A percentile compares a stretch with the other conserved stretches of the same genome.
These are phyloP conservation scores for Strix aluco DNA, from an alignment of 2,113 vertebrate species.

Conservation along the genomic window DNA sequence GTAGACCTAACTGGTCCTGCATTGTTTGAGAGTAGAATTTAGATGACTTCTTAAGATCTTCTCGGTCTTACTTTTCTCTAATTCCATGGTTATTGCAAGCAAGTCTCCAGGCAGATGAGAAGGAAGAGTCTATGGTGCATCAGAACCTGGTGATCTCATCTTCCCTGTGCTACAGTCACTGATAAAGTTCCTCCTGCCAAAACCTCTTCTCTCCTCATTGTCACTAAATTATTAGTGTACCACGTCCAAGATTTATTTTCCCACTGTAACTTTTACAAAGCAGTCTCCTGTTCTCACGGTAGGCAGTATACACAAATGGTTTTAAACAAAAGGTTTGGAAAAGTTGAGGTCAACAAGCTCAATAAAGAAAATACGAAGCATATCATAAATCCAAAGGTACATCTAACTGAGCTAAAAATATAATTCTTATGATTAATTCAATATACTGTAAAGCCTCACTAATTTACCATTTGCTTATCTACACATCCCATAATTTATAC, in stretches of 20 bases:
- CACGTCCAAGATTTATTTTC: background rate
- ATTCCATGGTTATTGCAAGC: background rate
- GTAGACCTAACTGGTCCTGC: background rate
- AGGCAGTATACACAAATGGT: background rate
- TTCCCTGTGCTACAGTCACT: background rate
- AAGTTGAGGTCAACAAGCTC: background rate
- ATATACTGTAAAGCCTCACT: background rate
- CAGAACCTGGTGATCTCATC: background rate
- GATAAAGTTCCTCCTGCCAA: constrained; percentile 18
- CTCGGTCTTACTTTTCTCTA: background rate
- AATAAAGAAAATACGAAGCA: background rate
- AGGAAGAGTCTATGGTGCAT: background rate
- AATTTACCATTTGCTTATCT: constrained; percentile 7
- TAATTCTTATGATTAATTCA: background rate
- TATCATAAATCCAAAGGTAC: background rate
- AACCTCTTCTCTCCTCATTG: background rate
- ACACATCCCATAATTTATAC: background rate
- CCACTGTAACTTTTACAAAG: background rate
- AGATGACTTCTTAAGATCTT: background rate
- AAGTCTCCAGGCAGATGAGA: constrained; percentile 9
- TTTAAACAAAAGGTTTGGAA: constrained; percentile 16
- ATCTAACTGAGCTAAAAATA: constrained; percentile 5
- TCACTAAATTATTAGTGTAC: background rate
- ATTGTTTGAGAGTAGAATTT: background rate
- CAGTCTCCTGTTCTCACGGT: background rate